phyloP scores from a whole-genome alignment of 2,113 vertebrate genomes.

The Callopanchax toddi region DNA sequence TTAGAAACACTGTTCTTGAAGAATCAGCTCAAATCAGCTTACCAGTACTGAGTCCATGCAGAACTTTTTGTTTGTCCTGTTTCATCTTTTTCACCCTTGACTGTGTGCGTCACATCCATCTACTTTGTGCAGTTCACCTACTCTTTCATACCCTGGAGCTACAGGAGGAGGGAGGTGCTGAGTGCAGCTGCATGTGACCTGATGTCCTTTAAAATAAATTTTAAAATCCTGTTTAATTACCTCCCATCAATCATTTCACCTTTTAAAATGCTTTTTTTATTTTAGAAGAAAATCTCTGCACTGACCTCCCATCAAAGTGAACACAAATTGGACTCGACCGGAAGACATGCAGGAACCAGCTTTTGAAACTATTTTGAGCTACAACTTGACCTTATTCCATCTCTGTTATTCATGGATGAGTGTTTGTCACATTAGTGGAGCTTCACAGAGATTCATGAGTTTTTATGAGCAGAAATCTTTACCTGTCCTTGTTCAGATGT shows the following conservation, averaged over 20 bases:
- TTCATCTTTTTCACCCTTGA: background rate
- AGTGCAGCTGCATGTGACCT: conserved; percentile 24
- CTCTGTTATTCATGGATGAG: conserved; percentile 2
- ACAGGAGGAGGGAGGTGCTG: conserved; percentile 9
- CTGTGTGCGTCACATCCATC: background rate
- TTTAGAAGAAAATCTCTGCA: background rate
- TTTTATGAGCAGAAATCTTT: background rate
- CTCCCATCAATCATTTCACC: conserved; percentile 39
- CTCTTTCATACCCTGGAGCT: conserved; percentile 11
- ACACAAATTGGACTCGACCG: too few relatives aligned
- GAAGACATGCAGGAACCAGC: too few relatives aligned
- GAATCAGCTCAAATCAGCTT: background rate
- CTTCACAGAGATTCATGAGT: background rate
- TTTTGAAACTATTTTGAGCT: background rate
- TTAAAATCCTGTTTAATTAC: conserved; percentile 30
- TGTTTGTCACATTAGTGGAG: conserved; percentile 5
- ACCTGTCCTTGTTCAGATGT: conserved; percentile 17
- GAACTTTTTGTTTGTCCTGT: background rate
- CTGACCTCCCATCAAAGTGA: background rate
- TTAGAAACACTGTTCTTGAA: too few relatives aligned
- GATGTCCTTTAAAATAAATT: conserved; percentile 35
- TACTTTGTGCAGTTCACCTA: background rate
- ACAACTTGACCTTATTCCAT: background rate
- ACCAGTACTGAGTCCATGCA: background rate
- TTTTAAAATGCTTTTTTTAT: conserved; percentile 5